Percentiles rank a stretch among this genome's conserved stretches.
Conservation (phyloP, 2,113 vertebrate species). For the Salminus brasiliensis region DNA sequence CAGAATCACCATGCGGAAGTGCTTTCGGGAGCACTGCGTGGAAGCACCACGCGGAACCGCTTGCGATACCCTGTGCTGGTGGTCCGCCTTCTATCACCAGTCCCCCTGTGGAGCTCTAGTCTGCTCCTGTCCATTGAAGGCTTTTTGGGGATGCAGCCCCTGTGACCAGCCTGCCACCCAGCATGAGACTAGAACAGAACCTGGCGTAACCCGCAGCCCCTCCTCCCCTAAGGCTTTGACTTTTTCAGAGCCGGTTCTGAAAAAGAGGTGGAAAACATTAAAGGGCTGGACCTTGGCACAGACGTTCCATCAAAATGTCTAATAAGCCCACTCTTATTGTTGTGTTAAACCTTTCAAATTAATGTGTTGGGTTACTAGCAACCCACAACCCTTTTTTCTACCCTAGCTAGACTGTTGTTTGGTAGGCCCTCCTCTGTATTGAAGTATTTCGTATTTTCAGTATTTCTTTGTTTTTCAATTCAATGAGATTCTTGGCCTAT, state of each 20-base stretch:
- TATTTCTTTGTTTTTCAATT: too few relatives aligned
- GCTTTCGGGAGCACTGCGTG: background rate
- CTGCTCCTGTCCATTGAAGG: slow-evolving; percentile 7
- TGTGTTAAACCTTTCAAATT: background rate
- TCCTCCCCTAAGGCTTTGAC: background rate
- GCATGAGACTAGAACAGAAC: background rate
- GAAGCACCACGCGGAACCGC: background rate
- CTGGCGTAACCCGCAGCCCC: background rate
- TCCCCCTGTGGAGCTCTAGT: background rate
- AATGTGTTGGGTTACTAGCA: background rate
- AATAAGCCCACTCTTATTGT: background rate
- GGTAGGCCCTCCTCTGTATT: too few relatives aligned
- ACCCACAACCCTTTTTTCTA: too few relatives aligned
- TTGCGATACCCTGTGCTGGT: slow-evolving; percentile 8
- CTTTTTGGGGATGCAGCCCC: slow-evolving; percentile 16
- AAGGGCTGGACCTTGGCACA: background rate
- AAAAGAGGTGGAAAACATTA: background rate
- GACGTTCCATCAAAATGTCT: background rate
- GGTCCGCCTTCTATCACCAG: background rate
- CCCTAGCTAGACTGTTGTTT: too few relatives aligned
- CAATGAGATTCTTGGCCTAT: too few relatives aligned
- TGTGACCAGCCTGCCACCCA: slow-evolving; percentile 23
- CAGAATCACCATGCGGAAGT: slow-evolving; percentile 21
- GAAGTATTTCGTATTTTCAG: too few relatives aligned
- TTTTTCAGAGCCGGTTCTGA: background rate